phyloP scores from a whole-genome alignment of 2,888 invertebrate genomes.

The Rhyacophila evoluta region DNA sequence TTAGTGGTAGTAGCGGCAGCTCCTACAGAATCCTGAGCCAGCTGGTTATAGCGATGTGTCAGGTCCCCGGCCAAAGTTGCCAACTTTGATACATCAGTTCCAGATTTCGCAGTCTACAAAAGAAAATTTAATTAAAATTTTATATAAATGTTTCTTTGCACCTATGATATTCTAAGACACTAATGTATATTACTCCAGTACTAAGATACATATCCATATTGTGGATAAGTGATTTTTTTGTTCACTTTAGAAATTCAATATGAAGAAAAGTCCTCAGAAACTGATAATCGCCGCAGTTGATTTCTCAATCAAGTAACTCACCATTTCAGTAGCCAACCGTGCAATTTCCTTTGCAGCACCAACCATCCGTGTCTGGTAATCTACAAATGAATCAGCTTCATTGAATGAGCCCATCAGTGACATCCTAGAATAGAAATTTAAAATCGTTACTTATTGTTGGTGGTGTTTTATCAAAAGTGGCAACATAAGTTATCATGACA shows the following conservation, averaged over 20 bases:
- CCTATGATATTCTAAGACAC: too few species aligned
- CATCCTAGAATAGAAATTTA: constrained; percentile 64
- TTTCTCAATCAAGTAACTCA: constrained; percentile 62
- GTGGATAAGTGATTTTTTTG: too few species aligned
- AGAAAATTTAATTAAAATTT: background rate
- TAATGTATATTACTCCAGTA: too few species aligned
- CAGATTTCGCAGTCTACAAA: constrained; percentile 79
- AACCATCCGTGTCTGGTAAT: constrained; percentile 98
- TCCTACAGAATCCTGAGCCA: constrained; percentile 90
- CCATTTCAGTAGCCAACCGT: constrained; percentile 92
- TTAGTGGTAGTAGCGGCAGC: constrained; percentile 93
- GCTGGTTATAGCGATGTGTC: constrained; percentile 85
- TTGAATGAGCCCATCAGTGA: constrained; percentile 78
- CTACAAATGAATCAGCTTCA: constrained; percentile 85
- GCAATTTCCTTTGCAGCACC: constrained; percentile 94
- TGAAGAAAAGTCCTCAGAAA: background rate
- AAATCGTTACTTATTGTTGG: too few species aligned
- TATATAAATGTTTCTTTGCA: too few species aligned
- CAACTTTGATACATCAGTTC: constrained; percentile 80
- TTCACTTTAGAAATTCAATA: background rate
- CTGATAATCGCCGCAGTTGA: background rate
- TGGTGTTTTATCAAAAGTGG: too few species aligned
- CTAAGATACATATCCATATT: background rate
- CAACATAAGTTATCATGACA: too few species aligned
- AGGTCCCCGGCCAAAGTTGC: constrained; percentile 89